These are phyloP conservation scores for Leucoraja erinaceus DNA, from an alignment of 2,113 vertebrate species.

Conservation along the genomic window DNA sequence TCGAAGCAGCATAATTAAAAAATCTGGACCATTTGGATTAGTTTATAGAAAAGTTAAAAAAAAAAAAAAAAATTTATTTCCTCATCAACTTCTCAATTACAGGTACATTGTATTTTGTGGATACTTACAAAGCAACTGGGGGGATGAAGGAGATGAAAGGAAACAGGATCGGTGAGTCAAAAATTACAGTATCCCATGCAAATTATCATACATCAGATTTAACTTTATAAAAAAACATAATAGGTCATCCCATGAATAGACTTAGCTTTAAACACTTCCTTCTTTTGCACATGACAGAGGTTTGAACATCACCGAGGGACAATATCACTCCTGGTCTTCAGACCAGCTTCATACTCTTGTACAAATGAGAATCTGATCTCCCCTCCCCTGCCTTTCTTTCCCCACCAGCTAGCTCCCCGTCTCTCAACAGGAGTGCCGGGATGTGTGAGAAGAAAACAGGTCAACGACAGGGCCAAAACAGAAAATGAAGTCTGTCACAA, in stretches of 20 bases:
- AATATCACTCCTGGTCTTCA: too few species aligned
- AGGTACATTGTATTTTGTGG: constrained; percentile 12
- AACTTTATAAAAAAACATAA: not conserved
- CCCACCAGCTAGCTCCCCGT: too few species aligned
- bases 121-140: constrained; percentile 19
- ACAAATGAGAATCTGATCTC: not conserved
- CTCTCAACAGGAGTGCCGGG: not conserved
- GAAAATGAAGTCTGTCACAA: not conserved
- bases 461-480: not conserved
- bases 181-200: constrained; percentile 5
- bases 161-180: not conserved
- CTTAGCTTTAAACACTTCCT: constrained; percentile 9
- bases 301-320: not conserved
- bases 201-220: constrained; percentile 7
- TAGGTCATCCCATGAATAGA: not conserved
- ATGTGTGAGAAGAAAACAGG: not conserved
- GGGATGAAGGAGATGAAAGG: not conserved
- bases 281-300: not conserved
- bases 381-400: not conserved
- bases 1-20: not conserved
- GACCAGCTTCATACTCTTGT: not conserved
- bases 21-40: not conserved
- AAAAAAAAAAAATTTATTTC: not conserved
- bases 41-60: not conserved
- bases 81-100: not conserved